A percentile compares a stretch with the other conserved stretches of the same genome.
Conservation (phyloP, 2,888 invertebrate species). For the Drosophila dives region DNA sequence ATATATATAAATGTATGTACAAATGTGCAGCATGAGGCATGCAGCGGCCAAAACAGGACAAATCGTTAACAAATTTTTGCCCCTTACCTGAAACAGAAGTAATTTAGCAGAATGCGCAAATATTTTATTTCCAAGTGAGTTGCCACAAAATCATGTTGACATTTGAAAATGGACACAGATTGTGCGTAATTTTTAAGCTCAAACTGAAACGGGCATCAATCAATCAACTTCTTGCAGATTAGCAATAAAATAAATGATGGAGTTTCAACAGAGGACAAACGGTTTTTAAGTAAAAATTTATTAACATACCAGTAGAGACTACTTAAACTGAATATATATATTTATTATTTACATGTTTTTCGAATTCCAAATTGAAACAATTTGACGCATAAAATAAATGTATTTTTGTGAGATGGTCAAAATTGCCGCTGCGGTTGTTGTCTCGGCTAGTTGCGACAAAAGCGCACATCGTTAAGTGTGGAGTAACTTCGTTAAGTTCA, state of each 20-base stretch:
- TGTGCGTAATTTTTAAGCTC: not conserved
- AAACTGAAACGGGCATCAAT: not conserved
- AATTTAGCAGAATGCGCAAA: constrained; percentile 43
- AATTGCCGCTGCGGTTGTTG: not conserved
- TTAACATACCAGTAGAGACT: not conserved
- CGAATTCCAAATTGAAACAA: not conserved
- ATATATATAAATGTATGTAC: not conserved
- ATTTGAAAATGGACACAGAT: constrained; percentile 18
- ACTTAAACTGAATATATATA: not conserved
- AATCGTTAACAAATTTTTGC: constrained; percentile 1
- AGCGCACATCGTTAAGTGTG: not conserved
- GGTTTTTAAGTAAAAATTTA: not conserved
- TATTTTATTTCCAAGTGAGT: constrained; percentile 27
- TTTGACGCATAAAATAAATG: not conserved
- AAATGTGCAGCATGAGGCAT: not conserved
- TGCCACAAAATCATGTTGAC: constrained; percentile 22
- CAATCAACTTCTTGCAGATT: not conserved
- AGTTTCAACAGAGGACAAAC: not conserved
- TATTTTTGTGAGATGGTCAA: not conserved
- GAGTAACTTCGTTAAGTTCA: not conserved
- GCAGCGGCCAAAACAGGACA: not conserved
- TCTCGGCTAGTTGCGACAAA: constrained; percentile 5
- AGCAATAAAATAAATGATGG: not conserved
- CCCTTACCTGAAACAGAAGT: constrained; percentile 11
- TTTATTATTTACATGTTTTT: not conserved